Evolutionary conservation across 2,113 vertebrate genomes (phyloP).

Genomic region (Dipodomys merriami): DNA sequence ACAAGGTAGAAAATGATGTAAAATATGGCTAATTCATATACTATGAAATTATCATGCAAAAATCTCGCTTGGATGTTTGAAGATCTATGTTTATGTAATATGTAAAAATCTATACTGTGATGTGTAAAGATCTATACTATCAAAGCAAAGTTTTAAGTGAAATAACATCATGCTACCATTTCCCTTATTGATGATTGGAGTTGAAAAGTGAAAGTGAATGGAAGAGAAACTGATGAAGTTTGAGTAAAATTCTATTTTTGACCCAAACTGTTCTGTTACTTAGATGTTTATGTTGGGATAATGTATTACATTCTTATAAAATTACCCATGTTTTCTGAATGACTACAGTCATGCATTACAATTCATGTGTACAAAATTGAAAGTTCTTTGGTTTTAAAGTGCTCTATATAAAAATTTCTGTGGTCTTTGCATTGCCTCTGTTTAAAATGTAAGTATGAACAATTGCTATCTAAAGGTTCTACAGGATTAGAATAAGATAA

Average conservation of each 20-base stretch:
- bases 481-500: not conserved
- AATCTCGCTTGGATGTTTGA: not conserved
- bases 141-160: not conserved
- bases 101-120: not conserved
- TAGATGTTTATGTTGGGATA: not conserved
- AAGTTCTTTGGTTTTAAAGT: not conserved
- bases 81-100: not conserved
- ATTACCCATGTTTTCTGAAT: not conserved
- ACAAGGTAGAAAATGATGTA: not conserved
- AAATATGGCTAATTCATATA: not conserved
- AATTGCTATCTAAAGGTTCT: not conserved
- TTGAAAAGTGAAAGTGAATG: not conserved
- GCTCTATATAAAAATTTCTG: not conserved
- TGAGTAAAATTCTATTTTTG: not conserved
- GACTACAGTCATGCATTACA: not conserved
- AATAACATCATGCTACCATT: not conserved
- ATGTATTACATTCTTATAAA: not conserved
- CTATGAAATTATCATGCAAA: not conserved
- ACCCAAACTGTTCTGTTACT: not conserved
- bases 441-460: not conserved
- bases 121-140: too few species aligned
- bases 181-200: not conserved
- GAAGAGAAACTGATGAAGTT: not conserved
- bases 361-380: not conserved
- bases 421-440: not conserved